phyloP scores from a whole-genome alignment of 2,888 invertebrate species.

The Cartodere bifasciata region DNA sequence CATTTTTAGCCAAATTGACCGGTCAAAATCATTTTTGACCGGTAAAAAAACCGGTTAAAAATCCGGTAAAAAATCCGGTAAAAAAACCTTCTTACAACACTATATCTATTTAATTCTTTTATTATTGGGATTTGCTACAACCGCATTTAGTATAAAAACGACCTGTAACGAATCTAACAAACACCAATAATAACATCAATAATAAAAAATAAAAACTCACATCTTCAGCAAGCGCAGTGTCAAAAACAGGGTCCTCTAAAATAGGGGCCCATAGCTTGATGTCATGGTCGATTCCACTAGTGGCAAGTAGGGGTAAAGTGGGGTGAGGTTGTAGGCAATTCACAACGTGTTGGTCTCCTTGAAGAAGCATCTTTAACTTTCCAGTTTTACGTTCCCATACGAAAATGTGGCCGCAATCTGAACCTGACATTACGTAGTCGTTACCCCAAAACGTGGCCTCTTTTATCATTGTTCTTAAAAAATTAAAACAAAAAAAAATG shows the following conservation, averaged over 20 bases:
- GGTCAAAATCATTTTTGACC: no score
- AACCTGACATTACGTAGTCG: conserved; percentile 72
- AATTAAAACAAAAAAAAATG: no score
- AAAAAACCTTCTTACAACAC: no score
- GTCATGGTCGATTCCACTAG: conserved; percentile 82
- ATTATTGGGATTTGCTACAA: no score
- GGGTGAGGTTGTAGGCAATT: conserved; percentile 81
- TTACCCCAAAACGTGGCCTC: conserved; percentile 78
- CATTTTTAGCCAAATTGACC: no score
- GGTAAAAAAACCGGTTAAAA: no score
- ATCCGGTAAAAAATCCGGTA: no score
- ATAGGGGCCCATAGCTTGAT: conserved; percentile 72
- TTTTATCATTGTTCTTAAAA: conserved; percentile 66
- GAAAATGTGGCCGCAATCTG: conserved; percentile 80
- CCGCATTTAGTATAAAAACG: no score
- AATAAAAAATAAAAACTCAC: conserved; percentile 33
- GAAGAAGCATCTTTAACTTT: conserved; percentile 57
- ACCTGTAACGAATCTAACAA: no score
- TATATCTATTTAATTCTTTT: no score
- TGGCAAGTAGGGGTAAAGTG: conserved; percentile 57
- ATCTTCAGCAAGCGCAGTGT: conserved; percentile 49
- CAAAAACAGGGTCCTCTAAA: conserved; percentile 46
- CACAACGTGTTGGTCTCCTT: conserved; percentile 72
- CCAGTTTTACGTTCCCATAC: conserved; percentile 64
- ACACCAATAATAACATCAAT: conserved; percentile 4